Percentiles rank a stretch among this genome's conserved stretches.
phyloP scores from a whole-genome alignment of 2,113 vertebrate genomes.

The Neodontobutis hainanensis region DNA sequence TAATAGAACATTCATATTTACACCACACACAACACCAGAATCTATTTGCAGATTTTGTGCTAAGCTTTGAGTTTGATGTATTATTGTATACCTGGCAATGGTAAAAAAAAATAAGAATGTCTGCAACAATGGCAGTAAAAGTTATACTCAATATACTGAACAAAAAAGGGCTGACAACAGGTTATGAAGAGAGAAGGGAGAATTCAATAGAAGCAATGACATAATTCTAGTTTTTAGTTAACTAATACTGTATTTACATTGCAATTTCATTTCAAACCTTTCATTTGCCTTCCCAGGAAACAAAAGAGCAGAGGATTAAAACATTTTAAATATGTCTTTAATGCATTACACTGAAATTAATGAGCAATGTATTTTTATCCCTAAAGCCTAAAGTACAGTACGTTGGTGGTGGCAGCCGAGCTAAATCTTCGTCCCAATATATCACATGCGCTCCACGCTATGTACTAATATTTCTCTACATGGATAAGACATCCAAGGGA shows the following conservation, averaged over 20 bases:
- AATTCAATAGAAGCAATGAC: background rate
- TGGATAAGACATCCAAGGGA: conserved; percentile 55
- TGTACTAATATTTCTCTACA: conserved; percentile 58
- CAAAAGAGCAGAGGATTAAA: background rate
- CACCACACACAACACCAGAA: too few relatives aligned
- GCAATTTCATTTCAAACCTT: background rate
- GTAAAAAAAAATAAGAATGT: too few relatives aligned
- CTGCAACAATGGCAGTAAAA: too few relatives aligned
- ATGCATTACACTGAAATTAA: conserved; percentile 4
- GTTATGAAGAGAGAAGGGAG: background rate
- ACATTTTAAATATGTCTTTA: conserved; percentile 19
- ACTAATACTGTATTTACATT: background rate
- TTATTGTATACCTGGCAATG: too few relatives aligned
- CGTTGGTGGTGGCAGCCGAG: conserved; percentile 17
- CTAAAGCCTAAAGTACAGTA: background rate
- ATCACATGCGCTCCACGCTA: conserved; percentile 49
- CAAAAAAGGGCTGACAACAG: background rate
- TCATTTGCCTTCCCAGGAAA: background rate
- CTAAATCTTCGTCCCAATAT: conserved; percentile 41
- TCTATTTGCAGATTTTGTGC: too few relatives aligned
- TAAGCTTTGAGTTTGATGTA: too few relatives aligned
- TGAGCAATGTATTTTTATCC: conserved; percentile 5
- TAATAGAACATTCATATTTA: too few relatives aligned
- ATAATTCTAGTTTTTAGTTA: background rate
- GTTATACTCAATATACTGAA: too few relatives aligned